phyloP scores from a whole-genome alignment of 2,113 vertebrate genomes.

The Laticauda colubrina region DNA sequence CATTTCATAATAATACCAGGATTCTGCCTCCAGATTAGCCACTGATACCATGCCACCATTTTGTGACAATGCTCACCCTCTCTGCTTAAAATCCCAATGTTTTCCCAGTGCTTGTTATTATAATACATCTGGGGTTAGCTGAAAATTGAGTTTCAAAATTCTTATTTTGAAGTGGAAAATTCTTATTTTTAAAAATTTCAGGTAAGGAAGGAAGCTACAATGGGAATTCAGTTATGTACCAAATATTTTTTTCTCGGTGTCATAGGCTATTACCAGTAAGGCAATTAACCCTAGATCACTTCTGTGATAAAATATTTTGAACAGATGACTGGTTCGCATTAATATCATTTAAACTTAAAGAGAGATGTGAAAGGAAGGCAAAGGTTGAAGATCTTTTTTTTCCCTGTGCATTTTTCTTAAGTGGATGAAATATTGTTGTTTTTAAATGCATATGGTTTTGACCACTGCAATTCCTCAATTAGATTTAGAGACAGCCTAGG shows the following conservation, averaged over 20 bases:
- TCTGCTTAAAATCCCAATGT: neutral
- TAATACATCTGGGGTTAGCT: neutral
- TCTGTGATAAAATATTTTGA: neutral
- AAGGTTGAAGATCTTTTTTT: neutral
- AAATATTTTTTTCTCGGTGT: neutral
- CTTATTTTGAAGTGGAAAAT: neutral
- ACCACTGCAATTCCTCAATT: neutral
- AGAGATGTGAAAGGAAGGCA: neutral
- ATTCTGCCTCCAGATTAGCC: neutral
- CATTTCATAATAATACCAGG: neutral
- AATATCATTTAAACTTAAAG: neutral
- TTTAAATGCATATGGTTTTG: neutral
- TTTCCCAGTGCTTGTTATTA: neutral
- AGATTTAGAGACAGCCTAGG: neutral
- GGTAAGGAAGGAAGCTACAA: neutral
- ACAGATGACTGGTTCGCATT: neutral
- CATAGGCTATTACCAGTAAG: neutral
- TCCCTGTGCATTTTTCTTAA: neutral
- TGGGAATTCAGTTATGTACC: neutral
- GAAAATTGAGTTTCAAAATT: neutral
- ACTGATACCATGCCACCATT: neutral
- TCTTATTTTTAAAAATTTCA: neutral
- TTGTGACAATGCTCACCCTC: neutral
- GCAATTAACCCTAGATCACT: slow-evolving; percentile 5
- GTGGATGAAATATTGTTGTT: neutral